These are phyloP conservation scores for Delphinapterus leucas DNA, from an alignment of 2,113 vertebrate species.

Conservation along the genomic window DNA sequence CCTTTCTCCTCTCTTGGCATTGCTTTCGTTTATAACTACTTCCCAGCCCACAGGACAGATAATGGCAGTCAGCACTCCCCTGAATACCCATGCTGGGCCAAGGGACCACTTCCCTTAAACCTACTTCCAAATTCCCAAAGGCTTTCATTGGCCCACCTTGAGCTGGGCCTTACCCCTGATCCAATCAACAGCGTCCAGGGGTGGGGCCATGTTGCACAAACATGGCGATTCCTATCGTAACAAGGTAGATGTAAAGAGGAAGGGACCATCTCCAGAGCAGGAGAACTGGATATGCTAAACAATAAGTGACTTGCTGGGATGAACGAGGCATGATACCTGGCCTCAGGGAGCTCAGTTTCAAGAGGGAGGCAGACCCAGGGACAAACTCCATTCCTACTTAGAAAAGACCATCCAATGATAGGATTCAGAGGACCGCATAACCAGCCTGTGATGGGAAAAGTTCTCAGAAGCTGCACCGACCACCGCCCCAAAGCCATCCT, in stretches of 20 bases:
- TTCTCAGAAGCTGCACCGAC: neutral
- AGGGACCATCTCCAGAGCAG: neutral
- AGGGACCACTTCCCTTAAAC: neutral
- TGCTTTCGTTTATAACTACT: neutral
- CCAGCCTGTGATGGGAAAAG: neutral
- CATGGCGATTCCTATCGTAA: fast-evolving
- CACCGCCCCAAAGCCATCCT: neutral
- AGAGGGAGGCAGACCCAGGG: neutral
- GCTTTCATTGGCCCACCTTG: neutral
- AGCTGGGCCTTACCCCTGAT: fast-evolving
- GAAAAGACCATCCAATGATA: neutral
- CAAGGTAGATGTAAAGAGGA: fast-evolving
- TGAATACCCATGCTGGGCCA: neutral
- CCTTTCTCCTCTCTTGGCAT: neutral
- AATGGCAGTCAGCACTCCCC: too few relatives aligned
- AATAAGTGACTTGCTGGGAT: neutral
- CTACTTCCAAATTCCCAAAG: neutral
- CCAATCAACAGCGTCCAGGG: neutral
- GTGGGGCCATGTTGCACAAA: fast-evolving
- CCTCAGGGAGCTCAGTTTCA: neutral
- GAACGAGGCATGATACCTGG: too few relatives aligned
- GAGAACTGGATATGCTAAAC: fast-evolving
- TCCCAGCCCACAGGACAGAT: neutral
- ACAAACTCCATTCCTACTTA: neutral
- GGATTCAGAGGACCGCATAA: neutral